Conservation (phyloP, 2,888 invertebrate species). For the Archips xylosteana region DNA sequence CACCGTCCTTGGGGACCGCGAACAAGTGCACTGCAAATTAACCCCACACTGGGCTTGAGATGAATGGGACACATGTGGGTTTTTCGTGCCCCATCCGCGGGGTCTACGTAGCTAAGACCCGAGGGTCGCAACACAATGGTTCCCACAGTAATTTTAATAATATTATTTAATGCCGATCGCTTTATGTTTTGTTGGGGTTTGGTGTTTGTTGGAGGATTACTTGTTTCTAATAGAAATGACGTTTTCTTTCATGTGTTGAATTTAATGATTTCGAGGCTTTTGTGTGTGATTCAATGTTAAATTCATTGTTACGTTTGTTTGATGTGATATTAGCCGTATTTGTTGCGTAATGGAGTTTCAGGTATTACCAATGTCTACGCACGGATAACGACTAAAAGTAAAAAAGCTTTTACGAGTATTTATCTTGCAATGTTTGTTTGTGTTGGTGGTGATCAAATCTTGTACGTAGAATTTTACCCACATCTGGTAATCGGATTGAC, state of each 20-base stretch:
- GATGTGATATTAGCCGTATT: conserved; percentile 11
- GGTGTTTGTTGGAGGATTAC: conserved; percentile 29
- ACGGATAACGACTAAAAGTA: too few species aligned
- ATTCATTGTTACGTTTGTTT: background rate
- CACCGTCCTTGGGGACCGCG: conserved; percentile 25
- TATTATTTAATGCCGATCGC: conserved; percentile 24
- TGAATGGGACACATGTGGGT: conserved; percentile 35
- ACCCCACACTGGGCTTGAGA: conserved; percentile 17
- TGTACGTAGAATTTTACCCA: too few species aligned
- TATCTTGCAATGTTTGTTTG: too few species aligned
- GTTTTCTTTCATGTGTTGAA: conserved; percentile 9
- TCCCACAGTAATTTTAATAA: conserved; percentile 34
- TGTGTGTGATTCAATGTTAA: conserved; percentile 14
- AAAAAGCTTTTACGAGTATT: too few species aligned
- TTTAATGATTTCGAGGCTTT: conserved; percentile 9
- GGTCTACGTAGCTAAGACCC: background rate
- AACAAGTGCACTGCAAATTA: conserved; percentile 38
- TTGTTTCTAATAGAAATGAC: conserved; percentile 31
- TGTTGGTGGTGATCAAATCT: too few species aligned
- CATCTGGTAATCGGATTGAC: too few species aligned
- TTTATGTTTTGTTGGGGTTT: conserved; percentile 14
- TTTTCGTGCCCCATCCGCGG: background rate
- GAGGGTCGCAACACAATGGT: conserved; percentile 24
- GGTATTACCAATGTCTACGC: too few species aligned
- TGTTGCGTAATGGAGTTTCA: background rate